phyloP scores from a whole-genome alignment of 2,888 invertebrate species.

The Tachina grossa region DNA sequence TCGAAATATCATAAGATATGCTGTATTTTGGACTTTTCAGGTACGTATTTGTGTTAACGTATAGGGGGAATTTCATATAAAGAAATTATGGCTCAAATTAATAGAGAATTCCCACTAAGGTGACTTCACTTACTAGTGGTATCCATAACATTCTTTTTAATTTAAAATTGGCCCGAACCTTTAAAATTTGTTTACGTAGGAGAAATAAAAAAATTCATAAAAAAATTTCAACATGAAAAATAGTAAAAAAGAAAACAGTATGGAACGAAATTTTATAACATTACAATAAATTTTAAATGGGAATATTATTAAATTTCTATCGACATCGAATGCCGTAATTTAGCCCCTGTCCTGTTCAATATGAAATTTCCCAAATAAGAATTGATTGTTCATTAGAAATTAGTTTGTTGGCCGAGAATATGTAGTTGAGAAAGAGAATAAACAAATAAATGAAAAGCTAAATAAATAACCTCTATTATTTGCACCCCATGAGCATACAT shows the following conservation, averaged over 20 bases:
- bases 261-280: too few relatives aligned
- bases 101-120: too few relatives aligned
- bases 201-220: too few relatives aligned
- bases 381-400: background rate
- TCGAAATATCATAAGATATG: conserved; percentile 93
- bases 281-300: too few relatives aligned
- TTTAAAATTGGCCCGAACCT: too few relatives aligned
- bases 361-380: background rate
- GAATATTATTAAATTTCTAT: too few relatives aligned
- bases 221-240: too few relatives aligned
- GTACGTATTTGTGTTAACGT: conserved; percentile 81
- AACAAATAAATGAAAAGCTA: background rate
- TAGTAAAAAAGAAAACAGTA: too few relatives aligned
- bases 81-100: background rate
- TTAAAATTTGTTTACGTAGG: too few relatives aligned
- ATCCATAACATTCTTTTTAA: too few relatives aligned
- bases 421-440: background rate
- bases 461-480: background rate
- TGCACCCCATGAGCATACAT: background rate
- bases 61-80: background rate
- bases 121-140: too few relatives aligned
- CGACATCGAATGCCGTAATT: too few relatives aligned
- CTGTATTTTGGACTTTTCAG: conserved; percentile 97
- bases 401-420: background rate
- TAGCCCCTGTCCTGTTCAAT: background rate